These are phyloP conservation scores for Rutpela maculata DNA, from an alignment of 2,888 invertebrate species.

Conservation along the genomic window DNA sequence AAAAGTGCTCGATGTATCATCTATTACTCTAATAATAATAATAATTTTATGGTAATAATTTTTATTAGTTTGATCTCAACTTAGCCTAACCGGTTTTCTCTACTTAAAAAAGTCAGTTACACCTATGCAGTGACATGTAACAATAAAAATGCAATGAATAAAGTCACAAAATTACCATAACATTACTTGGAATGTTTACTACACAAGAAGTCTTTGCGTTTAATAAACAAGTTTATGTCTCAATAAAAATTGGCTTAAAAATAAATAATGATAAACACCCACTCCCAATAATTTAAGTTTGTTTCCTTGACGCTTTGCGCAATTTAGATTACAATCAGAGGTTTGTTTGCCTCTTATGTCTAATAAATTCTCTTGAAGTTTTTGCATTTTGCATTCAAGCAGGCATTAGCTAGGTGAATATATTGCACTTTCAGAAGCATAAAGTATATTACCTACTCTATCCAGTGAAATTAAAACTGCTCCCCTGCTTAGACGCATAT, in stretches of 20 bases:
- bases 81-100: background rate
- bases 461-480: constrained; percentile 5
- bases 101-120: background rate
- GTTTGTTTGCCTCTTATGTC: constrained; percentile 9
- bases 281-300: constrained; percentile 14
- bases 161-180: constrained; percentile 27
- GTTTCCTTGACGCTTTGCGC: constrained; percentile 31
- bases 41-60: background rate
- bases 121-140: background rate
- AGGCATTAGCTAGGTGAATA: constrained; percentile 14
- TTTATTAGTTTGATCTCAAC: background rate
- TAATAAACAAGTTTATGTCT: constrained; percentile 20
- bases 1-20: too few relatives aligned
- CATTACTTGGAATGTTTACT: constrained; percentile 13
- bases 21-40: background rate
- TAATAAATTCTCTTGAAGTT: constrained; percentile 18
- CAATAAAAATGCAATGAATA: constrained; percentile 26
- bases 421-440: constrained; percentile 17
- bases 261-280: constrained; percentile 31
- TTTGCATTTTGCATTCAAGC: constrained; percentile 19
- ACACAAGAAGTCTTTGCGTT: constrained; percentile 21
- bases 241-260: constrained; percentile 29
- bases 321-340: constrained; percentile 30
- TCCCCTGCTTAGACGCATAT: background rate
- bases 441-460: constrained; percentile 19